Evolutionary conservation across 2,797 vertebrate species (phyloP), one percentile per base, ranked within the genome.

Genomic region (Synaphobranchus kaupii): DNA sequence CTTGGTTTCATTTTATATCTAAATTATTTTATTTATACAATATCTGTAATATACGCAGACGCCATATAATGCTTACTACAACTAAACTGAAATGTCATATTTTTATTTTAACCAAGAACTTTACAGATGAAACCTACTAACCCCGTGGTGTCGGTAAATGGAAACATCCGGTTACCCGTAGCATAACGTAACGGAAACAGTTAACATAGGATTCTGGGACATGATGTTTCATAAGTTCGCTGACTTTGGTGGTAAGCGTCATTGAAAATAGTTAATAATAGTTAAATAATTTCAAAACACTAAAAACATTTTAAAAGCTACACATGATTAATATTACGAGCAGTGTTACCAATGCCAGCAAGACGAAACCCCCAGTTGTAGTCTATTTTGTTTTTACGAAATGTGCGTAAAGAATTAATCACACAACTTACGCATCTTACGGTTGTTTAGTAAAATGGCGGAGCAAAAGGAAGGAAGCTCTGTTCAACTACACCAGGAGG

Each of bases 401-500:
- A 39, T 76, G 50, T 87, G 63, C 83, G 82, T 87, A 84, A 68
- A 28, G 52, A 28, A 34, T 25, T 73, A 78, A 84, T 34, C 86
- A 50, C 20, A 71, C 13, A 56, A 66, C 8, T n/a, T 90, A 83
- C 91, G 90, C 31, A 84, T 52, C 86, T 85, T 93, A 88, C 92
- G 92, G 22, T 90, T 92, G 73, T 63, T 89, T 71, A 66, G 89
- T 89, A 95, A 93, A 89, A 96, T 96, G 96, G 96, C 95, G 94
- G 96, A 95, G 93, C 92, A 93, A 28, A 89, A 82, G 52, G 94
- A 94, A 91, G 91, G 86, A 86, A 93, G 92, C 87, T 90, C 87
- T 82, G 89, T 85, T 56, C 93, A 94, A 92, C 95, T 95, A 86
- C 95, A 95, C 93, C 95, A 94, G 95, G 94, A 96, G 95, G 95